Evolutionary conservation across 1,140 invertebrate species (phyloP).

Genomic region (Lasioglossum albipes): DNA sequence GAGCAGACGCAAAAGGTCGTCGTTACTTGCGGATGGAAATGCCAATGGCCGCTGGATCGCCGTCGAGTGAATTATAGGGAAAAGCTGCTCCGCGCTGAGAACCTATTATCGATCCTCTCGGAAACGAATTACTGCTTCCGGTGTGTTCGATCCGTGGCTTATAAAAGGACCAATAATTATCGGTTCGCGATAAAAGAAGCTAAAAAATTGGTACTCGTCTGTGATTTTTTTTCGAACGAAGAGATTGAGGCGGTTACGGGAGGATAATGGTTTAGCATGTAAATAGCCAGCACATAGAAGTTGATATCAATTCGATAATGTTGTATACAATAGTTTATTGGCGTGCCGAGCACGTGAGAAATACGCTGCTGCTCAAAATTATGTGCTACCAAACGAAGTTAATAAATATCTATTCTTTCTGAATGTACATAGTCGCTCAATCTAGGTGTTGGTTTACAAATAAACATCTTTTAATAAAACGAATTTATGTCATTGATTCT

Average conservation of each 20-base stretch:
- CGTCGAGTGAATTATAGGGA: conserved; percentile 22
- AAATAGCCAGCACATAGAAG: background rate
- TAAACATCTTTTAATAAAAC: no score
- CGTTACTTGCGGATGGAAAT: background rate
- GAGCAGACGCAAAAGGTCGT: background rate
- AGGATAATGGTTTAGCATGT: background rate
- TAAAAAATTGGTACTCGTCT: background rate
- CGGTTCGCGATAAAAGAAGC: background rate
- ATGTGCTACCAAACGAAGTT: no score
- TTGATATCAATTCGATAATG: background rate
- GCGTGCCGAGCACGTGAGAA: no score
- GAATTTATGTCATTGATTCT: no score
- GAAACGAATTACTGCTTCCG: conserved; percentile 28
- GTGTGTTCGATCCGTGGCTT: background rate
- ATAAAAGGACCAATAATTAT: conserved; percentile 21
- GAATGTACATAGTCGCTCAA: no score
- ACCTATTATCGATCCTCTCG: conserved; percentile 30
- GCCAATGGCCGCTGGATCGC: conserved; percentile 9
- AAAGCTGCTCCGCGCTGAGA: background rate
- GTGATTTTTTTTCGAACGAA: background rate
- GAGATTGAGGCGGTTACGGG: background rate
- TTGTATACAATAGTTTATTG: background rate
- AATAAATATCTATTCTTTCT: no score
- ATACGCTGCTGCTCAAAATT: no score
- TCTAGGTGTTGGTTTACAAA: no score